Percentiles rank a stretch among this genome's conserved stretches.
phyloP scores from a whole-genome alignment of 2,113 vertebrate genomes.

The Oryzias melastigma region DNA sequence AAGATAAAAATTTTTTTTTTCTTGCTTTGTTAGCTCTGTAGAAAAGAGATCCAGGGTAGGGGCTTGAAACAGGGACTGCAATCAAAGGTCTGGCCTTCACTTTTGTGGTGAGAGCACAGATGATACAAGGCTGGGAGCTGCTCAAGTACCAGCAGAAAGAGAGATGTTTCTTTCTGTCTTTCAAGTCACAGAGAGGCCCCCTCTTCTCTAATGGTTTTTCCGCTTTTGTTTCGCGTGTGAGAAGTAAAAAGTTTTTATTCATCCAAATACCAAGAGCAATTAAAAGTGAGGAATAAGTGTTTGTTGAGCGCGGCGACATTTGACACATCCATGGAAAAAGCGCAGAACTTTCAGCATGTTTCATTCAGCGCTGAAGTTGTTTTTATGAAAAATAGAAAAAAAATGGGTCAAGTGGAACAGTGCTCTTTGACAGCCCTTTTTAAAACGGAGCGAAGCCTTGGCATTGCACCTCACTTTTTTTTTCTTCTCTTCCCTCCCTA shows the following conservation, averaged over 20 bases:
- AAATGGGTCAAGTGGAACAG: constrained; percentile 68
- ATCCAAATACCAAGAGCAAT: constrained; percentile 13
- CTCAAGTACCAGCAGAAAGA: constrained; percentile 59
- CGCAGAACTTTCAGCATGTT: constrained; percentile 31
- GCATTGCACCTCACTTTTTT: constrained; percentile 27
- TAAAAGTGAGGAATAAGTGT: constrained; percentile 8
- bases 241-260: constrained; percentile 24
- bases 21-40: constrained; percentile 58
- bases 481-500: constrained; percentile 6
- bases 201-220: constrained; percentile 17
- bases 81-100: constrained; percentile 68
- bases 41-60: constrained; percentile 48
- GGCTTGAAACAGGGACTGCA: constrained; percentile 48
- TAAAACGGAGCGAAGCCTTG: constrained; percentile 45
- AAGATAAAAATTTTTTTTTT: constrained; percentile 54
- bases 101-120: constrained; percentile 42
- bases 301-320: not conserved
- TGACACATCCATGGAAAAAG: not conserved
- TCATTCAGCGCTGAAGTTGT: constrained; percentile 43
- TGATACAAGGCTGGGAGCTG: constrained; percentile 54
- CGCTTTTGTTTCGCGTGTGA: constrained; percentile 18
- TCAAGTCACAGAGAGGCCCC: constrained; percentile 32
- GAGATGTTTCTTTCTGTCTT: constrained; percentile 23
- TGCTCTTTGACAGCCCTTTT: constrained; percentile 57
- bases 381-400: constrained; percentile 49